Conservation (phyloP, 2,113 vertebrate genomes). For the Actenoides hombroni region DNA sequence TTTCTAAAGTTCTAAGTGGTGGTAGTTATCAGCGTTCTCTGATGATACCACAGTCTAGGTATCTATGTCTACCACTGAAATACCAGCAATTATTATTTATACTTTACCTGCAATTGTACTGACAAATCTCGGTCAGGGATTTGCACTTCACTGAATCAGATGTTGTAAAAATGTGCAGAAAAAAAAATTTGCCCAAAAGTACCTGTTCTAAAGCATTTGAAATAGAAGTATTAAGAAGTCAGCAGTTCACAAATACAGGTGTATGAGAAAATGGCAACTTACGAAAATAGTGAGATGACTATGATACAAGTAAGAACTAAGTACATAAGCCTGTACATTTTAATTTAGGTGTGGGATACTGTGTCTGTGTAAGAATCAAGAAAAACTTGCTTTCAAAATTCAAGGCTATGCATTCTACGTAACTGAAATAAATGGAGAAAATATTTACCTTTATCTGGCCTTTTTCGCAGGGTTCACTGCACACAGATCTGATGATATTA, state of each 20-base stretch:
- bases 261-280: not conserved
- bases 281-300: not conserved
- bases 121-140: not conserved
- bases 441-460: conserved; percentile 93
- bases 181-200: not conserved
- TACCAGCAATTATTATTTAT: not conserved
- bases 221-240: not conserved
- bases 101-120: not conserved
- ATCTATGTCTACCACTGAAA: not conserved
- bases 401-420: not conserved
- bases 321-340: not conserved
- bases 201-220: not conserved
- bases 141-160: not conserved
- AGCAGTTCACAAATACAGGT: not conserved
- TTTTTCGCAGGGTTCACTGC: conserved; percentile 97
- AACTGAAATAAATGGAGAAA: not conserved
- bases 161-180: not conserved
- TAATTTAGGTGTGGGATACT: not conserved
- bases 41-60: not conserved
- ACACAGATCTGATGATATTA: conserved; percentile 90
- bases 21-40: not conserved
- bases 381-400: not conserved
- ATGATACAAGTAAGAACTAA: not conserved
- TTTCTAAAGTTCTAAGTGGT: not conserved
- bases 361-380: not conserved